A percentile compares a stretch with the other conserved stretches of the same genome.
Conservation (phyloP, 2,113 vertebrate genomes). For the Isichthys henryi region DNA sequence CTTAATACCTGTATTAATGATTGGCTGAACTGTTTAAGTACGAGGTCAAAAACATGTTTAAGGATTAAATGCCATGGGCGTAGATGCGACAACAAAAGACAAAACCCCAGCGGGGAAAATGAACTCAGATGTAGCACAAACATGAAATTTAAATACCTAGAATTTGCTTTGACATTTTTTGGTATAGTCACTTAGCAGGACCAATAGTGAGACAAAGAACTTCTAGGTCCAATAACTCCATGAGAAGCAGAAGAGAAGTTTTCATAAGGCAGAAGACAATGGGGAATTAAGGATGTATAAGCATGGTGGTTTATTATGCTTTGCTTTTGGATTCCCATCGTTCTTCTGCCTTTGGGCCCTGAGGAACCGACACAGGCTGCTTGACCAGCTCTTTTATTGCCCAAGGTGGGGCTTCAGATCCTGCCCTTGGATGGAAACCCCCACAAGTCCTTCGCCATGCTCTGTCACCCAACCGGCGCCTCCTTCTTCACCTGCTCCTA, state of each 20-base stretch:
- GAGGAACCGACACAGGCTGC: neutral
- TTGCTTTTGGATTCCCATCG: neutral
- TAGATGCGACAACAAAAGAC: neutral
- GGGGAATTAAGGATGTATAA: neutral
- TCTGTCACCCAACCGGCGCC: constrained; percentile 72
- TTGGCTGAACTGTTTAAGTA: neutral
- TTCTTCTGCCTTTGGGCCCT: neutral
- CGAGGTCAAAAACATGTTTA: neutral
- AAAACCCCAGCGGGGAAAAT: neutral
- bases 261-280: neutral
- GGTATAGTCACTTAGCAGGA: neutral
- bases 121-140: neutral
- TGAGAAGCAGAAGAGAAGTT: neutral
- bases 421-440: constrained; percentile 88
- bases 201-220: neutral
- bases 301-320: neutral
- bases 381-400: neutral
- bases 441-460: constrained; percentile 71
- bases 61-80: neutral
- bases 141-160: neutral
- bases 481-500: constrained; percentile 65
- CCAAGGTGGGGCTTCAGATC: constrained; percentile 85
- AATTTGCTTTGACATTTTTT: neutral
- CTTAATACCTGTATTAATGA: neutral
- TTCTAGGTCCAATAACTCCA: neutral